phyloP scores from a whole-genome alignment of 2,797 vertebrate species.

The Florisuga fusca region DNA sequence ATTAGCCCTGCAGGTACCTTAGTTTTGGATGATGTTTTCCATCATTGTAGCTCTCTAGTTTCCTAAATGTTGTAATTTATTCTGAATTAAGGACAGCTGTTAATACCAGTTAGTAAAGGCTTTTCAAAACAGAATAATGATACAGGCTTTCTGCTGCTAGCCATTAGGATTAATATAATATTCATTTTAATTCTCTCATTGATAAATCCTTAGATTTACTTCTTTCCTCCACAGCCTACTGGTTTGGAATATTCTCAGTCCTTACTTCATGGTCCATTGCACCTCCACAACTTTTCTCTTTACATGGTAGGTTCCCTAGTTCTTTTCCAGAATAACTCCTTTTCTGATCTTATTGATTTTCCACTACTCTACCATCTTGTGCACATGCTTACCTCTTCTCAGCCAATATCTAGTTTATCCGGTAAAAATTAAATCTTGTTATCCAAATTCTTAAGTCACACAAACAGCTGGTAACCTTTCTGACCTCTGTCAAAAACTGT shows the following conservation, averaged over 20 bases:
- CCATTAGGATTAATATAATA: neutral
- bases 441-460: constrained; percentile 54
- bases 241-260: neutral
- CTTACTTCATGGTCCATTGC: neutral
- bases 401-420: constrained; percentile 5
- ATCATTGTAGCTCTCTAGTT: neutral
- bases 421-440: constrained; percentile 60
- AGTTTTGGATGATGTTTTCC: neutral
- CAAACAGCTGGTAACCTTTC: constrained; percentile 55
- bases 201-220: constrained; percentile 8
- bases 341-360: neutral
- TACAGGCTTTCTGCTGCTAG: neutral
- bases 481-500: constrained; percentile 76
- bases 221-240: neutral
- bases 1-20: neutral
- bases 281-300: neutral
- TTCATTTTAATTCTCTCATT: constrained; percentile 13
- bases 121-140: neutral
- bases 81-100: constrained; percentile 22
- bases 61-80: neutral
- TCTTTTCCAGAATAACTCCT: neutral
- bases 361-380: neutral
- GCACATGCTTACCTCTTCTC: neutral
- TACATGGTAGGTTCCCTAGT: neutral
- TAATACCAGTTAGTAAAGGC: neutral